A percentile compares a stretch with the other conserved stretches of the same genome.
Conservation (phyloP, 2,797 vertebrate species). For the Sebastes cheni region DNA sequence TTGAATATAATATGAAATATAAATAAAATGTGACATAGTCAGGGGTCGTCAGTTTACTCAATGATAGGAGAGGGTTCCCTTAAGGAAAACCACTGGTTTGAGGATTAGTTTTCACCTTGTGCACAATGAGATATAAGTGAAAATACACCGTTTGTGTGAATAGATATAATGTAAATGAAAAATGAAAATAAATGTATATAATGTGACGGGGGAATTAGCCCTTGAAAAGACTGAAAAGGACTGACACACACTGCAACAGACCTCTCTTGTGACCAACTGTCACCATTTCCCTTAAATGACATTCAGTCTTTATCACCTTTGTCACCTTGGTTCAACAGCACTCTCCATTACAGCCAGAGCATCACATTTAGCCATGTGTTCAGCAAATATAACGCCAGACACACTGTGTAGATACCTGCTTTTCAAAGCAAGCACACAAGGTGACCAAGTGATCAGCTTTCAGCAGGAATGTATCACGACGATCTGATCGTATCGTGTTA, state of each 20-base stretch:
- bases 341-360: slow-evolving; percentile 41
- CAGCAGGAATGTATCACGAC: background rate
- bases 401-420: background rate
- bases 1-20: too few relatives aligned
- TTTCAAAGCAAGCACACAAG: slow-evolving; percentile 16
- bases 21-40: too few relatives aligned
- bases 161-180: background rate
- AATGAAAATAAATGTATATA: background rate
- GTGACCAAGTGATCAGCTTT: background rate
- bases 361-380: slow-evolving; percentile 35
- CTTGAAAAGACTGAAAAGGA: background rate
- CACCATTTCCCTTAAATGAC: slow-evolving; percentile 4
- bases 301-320: slow-evolving; percentile 3
- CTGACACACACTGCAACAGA: background rate
- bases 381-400: slow-evolving; percentile 8
- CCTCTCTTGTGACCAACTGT: background rate
- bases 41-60: too few relatives aligned
- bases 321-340: slow-evolving; percentile 24
- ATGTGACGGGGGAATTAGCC: background rate
- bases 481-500: background rate
- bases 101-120: background rate
- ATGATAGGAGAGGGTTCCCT: too few relatives aligned
- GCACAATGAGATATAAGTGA: background rate
- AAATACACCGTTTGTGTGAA: background rate
- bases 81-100: too few relatives aligned